Percentiles rank a stretch among this genome's conserved stretches.
Conservation (phyloP, 2,888 invertebrate genomes). For the Pollenia angustigena region DNA sequence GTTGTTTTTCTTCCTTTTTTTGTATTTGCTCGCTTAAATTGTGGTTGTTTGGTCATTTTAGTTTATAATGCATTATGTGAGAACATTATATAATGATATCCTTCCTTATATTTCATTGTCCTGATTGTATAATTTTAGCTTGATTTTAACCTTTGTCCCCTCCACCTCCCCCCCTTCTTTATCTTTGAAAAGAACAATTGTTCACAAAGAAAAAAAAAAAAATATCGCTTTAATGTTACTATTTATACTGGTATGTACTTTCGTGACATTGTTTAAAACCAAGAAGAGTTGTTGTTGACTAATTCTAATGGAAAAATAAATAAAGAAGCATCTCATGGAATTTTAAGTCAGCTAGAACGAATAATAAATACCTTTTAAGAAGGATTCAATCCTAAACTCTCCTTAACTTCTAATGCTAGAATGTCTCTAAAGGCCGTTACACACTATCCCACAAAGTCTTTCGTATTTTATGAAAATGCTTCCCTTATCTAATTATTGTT, state of each 20-base stretch:
- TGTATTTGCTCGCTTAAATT: conserved; percentile 52
- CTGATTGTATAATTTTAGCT: neutral
- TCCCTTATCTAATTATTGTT: no score
- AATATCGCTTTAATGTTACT: conserved; percentile 34
- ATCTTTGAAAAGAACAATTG: conserved; percentile 41
- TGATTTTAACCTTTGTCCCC: conserved; percentile 11
- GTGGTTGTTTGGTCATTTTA: conserved; percentile 54
- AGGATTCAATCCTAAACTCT: no score
- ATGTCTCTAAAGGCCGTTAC: neutral
- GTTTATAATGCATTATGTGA: conserved; percentile 70
- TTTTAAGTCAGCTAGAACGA: neutral
- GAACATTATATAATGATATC: conserved; percentile 68
- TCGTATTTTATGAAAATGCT: no score
- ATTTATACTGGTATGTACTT: conserved; percentile 33
- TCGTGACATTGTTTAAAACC: conserved; percentile 38
- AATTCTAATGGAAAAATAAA: conserved; percentile 34
- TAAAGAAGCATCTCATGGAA: conserved; percentile 11
- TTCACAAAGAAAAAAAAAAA: conserved; percentile 17
- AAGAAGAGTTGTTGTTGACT: conserved; percentile 38
- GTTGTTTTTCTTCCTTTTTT: conserved; percentile 19
- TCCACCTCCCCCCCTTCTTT: neutral
- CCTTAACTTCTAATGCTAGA: neutral
- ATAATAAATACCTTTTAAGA: neutral
- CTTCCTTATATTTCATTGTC: conserved; percentile 46
- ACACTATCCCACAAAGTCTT: no score